Base-by-base conservation (phyloP, 2,888 invertebrate species). In the Ochropleura plecta region DNA sequence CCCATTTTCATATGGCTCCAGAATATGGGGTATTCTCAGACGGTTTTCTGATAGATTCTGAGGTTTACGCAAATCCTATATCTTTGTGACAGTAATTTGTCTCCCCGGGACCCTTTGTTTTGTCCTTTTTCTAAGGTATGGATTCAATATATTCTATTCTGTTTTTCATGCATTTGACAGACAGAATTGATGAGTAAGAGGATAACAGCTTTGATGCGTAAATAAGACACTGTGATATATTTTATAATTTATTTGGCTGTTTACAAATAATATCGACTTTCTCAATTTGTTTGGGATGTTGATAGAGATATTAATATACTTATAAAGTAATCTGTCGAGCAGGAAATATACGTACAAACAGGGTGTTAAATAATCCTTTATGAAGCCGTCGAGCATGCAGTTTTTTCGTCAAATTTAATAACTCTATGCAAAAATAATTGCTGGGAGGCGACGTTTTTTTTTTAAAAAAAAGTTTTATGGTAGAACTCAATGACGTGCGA, bases 1-100 rank as follows among this genome's bases (percentile, higher is more conserved):
- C 85, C 83, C 83, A 89, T 86, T 89, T 89, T 90, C 86, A 83
- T 88, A 87, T 88, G 87, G 79, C 78, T 80, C 65, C 75, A 73
- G 67, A 84, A 86, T 88, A 86, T 83, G 78, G 85, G 81, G 69
- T 77, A 80, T 85, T 83, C 78, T 59, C 72, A 80, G 85, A 85
- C 83, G 81, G 79, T 70, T 78, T 76, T 71, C 82, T 88, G 88
- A 90, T 90, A 86, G 88, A 89, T 90, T 87, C 83, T 86, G 87
- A 84, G 89, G 88, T 86, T 87, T 83, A 88, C 83, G 84, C 82
- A 86, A 89, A 86, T 83, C 87, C 84, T 84, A 86, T 87, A 82
- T 86, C 74, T 84, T 83, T 86, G 85, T 78, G 87, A 85, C 86
- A 85, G 87, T 90, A 90, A 89, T 91, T 89, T 88, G 88, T 90